Conservation (phyloP, 2,888 invertebrate genomes). For the Drosophila peninsularis region DNA sequence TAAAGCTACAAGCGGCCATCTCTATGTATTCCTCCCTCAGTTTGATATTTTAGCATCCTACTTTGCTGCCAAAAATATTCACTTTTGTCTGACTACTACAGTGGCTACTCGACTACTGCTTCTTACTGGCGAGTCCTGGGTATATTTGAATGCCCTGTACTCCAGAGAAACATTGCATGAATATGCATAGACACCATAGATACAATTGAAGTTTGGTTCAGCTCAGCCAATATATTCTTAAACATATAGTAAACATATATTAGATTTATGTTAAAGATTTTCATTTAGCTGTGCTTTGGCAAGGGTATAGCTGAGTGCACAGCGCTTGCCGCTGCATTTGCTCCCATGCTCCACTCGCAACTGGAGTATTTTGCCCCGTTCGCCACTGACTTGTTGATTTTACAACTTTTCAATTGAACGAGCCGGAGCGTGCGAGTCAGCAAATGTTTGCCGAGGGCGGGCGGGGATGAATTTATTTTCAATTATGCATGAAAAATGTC, state of each 20-base stretch:
- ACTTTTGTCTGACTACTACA: neutral
- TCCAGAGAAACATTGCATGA: too few species aligned
- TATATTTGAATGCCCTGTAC: too few species aligned
- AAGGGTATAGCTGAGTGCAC: neutral
- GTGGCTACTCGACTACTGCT: too few species aligned
- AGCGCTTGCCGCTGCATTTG: neutral
- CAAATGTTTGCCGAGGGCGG: constrained; percentile 47
- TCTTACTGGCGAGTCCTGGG: too few species aligned
- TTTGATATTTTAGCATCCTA: neutral
- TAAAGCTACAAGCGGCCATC: too few species aligned
- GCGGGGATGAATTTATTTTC: constrained; percentile 46
- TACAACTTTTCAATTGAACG: constrained; percentile 75
- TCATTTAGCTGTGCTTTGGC: neutral
- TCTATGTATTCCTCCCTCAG: neutral
- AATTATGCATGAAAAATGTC: constrained; percentile 56
- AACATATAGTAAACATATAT: too few species aligned
- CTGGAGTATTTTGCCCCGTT: constrained; percentile 62
- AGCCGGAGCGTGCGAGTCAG: constrained; percentile 29
- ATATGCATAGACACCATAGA: too few species aligned
- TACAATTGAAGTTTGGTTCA: too few species aligned
- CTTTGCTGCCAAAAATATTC: neutral
- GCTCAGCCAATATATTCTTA: too few species aligned
- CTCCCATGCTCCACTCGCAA: constrained; percentile 47
- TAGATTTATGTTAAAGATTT: too few species aligned
- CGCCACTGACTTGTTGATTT: constrained; percentile 77